phyloP scores from a whole-genome alignment of 2,113 vertebrate species.

The Echinops telfairi region DNA sequence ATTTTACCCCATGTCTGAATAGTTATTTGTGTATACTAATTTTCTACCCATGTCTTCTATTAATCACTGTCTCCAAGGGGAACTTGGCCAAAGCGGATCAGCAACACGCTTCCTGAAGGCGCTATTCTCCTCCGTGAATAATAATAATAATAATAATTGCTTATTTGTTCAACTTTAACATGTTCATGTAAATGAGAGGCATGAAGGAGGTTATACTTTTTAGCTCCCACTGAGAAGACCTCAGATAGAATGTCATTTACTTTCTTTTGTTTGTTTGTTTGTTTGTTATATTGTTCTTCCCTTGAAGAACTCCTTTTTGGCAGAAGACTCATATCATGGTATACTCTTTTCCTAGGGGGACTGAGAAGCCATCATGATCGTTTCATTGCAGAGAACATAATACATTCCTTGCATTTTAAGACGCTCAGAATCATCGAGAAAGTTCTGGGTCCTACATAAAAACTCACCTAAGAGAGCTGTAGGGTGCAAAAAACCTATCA shows the following conservation, averaged over 20 bases:
- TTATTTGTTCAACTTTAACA: conserved; percentile 56
- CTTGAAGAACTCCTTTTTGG: conserved; percentile 8
- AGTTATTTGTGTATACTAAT: conserved; percentile 63
- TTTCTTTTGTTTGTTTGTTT: neutral
- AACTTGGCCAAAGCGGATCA: conserved; percentile 63
- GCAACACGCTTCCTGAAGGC: conserved; percentile 15
- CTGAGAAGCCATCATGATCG: neutral
- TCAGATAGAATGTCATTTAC: neutral
- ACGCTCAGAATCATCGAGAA: neutral
- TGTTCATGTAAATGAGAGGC: conserved; percentile 48
- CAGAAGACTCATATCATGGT: neutral
- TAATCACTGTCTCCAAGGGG: conserved; percentile 69
- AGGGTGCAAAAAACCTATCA: no score
- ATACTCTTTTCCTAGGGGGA: conserved; percentile 25
- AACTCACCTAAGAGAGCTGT: no score
- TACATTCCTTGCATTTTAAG: neutral
- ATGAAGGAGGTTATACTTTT: conserved; percentile 14
- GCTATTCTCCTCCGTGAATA: conserved; percentile 55
- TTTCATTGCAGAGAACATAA: neutral
- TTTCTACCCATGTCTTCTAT: conserved; percentile 64
- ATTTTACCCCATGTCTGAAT: conserved; percentile 71
- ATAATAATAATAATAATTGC: conserved; percentile 34
- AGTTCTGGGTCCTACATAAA: neutral
- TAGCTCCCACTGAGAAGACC: conserved; percentile 34
- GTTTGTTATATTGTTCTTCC: neutral